These are phyloP conservation scores for Scyliorhinus canicula DNA, from an alignment of 2,797 vertebrate species.

Conservation along the genomic window DNA sequence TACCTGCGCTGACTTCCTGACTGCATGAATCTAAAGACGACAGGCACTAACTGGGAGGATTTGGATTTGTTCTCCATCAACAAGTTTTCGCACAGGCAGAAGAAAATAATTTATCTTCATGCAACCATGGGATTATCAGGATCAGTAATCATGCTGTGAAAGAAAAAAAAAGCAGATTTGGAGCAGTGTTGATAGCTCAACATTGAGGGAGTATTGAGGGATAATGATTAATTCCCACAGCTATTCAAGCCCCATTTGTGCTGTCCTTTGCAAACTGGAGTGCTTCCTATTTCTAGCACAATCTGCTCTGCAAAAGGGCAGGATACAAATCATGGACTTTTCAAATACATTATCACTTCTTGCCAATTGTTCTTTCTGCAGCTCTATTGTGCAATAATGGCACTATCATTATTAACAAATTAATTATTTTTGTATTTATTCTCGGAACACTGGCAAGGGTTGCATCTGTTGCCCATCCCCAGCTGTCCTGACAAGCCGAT, in stretches of 20 bases:
- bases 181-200: background rate
- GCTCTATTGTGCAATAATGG: background rate
- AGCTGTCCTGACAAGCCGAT: background rate
- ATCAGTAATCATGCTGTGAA: background rate
- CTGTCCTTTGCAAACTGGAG: background rate
- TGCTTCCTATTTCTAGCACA: background rate
- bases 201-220: background rate
- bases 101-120: background rate
- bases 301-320: background rate
- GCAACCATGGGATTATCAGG: background rate
- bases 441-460: background rate
- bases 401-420: background rate
- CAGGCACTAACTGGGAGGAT: background rate
- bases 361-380: background rate
- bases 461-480: too few relatives aligned
- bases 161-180: background rate
- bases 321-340: background rate
- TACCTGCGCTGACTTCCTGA: background rate
- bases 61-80: background rate
- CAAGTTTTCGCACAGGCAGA: background rate
- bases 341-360: background rate
- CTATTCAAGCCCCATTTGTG: constrained; percentile 11
- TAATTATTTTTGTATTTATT: background rate
- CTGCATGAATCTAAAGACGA: background rate
- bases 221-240: constrained; percentile 8